A percentile compares a stretch with the other conserved stretches of the same genome.
phyloP scores from a whole-genome alignment of 1,140 invertebrate species.

The Diorhabda carinulata region DNA sequence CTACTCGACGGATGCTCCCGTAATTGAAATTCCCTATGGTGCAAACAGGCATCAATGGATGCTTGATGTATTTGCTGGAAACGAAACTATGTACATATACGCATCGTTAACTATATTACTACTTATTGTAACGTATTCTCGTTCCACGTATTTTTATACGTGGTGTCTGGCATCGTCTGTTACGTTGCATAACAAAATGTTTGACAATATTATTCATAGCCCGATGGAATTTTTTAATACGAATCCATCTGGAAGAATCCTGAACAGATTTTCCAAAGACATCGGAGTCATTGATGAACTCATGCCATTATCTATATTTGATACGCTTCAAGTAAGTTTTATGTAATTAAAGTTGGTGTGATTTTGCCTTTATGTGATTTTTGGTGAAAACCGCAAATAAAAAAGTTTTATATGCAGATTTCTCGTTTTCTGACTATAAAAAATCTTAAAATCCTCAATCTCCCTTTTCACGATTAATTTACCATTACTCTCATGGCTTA shows the following conservation, averaged over 20 bases:
- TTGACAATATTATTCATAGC: conserved; percentile 70
- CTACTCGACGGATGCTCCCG: not conserved
- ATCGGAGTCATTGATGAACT: conserved; percentile 78
- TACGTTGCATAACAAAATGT: conserved; percentile 78
- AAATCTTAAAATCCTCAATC: too few relatives aligned
- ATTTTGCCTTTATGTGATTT: too few relatives aligned
- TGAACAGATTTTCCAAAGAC: conserved; percentile 73
- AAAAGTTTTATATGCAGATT: too few relatives aligned
- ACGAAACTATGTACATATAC: conserved; percentile 34
- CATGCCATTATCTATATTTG: conserved; percentile 69
- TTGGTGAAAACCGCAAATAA: too few relatives aligned
- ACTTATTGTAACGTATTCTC: conserved; percentile 52
- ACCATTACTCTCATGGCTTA: too few relatives aligned
- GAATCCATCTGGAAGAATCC: conserved; percentile 74
- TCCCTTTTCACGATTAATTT: too few relatives aligned
- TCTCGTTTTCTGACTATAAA: too few relatives aligned
- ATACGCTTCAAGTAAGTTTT: conserved; percentile 69
- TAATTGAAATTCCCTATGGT: conserved; percentile 60
- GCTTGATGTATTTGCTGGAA: conserved; percentile 50
- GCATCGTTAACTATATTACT: conserved; percentile 42
- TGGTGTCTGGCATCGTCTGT: conserved; percentile 63
- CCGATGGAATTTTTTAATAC: conserved; percentile 86
- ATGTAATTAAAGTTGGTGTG: too few relatives aligned
- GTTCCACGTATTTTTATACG: conserved; percentile 70
- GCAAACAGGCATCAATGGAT: conserved; percentile 76